Conservation (phyloP, 2,797 vertebrate species). For the Chelonia mydas region DNA sequence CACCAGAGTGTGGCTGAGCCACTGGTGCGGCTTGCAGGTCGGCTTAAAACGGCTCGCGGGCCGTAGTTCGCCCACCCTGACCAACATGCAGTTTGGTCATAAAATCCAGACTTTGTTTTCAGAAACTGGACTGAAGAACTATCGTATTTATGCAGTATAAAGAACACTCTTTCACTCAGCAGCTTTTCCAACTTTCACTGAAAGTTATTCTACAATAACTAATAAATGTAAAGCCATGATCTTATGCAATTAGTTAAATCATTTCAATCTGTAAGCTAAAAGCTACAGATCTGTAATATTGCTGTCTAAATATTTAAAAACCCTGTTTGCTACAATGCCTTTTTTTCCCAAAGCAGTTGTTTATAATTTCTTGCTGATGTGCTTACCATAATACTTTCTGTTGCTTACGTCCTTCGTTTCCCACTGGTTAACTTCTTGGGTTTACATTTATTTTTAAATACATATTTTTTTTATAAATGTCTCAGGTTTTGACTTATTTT, state of each 20-base stretch:
- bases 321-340: not conserved
- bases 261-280: not conserved
- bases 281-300: not conserved
- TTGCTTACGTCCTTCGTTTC: not conserved
- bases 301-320: not conserved
- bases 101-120: not conserved
- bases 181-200: not conserved
- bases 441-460: not conserved
- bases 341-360: not conserved
- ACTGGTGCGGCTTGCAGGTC: accelerated
- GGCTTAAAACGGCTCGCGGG: accelerated
- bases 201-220: not conserved
- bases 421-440: not conserved
- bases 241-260: not conserved
- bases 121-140: not conserved
- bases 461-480: not conserved
- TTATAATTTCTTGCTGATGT: not conserved
- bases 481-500: not conserved
- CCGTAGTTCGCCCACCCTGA: too few species aligned
- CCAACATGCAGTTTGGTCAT: not conserved
- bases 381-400: not conserved
- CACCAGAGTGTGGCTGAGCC: too few species aligned
- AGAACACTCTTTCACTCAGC: not conserved
- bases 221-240: not conserved
- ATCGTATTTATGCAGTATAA: not conserved